Conservation (phyloP, 2,113 vertebrate species). For the Pterocles gutturalis region DNA sequence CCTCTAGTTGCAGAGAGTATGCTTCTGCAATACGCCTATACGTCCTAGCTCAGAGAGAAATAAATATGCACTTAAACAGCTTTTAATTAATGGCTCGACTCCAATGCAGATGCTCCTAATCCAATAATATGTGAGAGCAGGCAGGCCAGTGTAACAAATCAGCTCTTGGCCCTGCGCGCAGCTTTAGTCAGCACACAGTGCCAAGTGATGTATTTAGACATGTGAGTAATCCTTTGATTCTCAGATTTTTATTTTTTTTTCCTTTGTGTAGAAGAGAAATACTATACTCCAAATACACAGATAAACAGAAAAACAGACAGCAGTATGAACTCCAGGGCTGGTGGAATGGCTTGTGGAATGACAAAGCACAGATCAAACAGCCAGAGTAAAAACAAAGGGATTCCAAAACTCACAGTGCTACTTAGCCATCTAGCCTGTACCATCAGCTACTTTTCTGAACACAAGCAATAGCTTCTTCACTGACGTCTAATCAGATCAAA, state of each 20-base stretch:
- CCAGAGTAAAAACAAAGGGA: constrained; percentile 5
- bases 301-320: constrained; percentile 39
- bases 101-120: constrained; percentile 57
- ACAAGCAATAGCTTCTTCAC: neutral
- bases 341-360: neutral
- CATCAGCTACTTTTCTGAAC: neutral
- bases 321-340: neutral
- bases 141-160: constrained; percentile 40
- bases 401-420: neutral
- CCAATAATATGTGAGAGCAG: constrained; percentile 35
- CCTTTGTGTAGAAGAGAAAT: constrained; percentile 20
- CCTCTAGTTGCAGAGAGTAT: neutral
- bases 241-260: neutral
- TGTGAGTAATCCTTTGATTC: constrained; percentile 50
- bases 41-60: neutral
- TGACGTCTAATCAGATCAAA: neutral
- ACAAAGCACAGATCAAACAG: constrained; percentile 50
- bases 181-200: constrained; percentile 20
- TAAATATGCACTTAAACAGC: constrained; percentile 35
- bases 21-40: neutral
- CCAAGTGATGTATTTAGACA: constrained; percentile 46
- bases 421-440: neutral
- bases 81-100: constrained; percentile 17
- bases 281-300: constrained; percentile 35
- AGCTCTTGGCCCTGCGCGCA: constrained; percentile 20